These are phyloP conservation scores for Arctopsyche grandis DNA, from an alignment of 1,140 invertebrate species.

Conservation along the genomic window DNA sequence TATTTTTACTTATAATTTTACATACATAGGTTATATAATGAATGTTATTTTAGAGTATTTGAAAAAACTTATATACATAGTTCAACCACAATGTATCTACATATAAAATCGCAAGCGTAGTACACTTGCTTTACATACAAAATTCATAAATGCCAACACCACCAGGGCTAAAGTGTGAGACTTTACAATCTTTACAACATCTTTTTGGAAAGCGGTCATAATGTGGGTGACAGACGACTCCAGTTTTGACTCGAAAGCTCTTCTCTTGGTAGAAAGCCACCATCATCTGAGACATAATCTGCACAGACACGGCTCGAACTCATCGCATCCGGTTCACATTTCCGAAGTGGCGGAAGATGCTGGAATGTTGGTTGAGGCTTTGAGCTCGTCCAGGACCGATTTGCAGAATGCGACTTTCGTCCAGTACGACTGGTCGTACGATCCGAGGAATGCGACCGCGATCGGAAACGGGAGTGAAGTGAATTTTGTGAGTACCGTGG, in stretches of 20 bases:
- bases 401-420: constrained; percentile 40
- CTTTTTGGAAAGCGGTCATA: neutral
- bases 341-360: neutral
- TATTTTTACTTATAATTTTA: too few species aligned
- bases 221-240: neutral
- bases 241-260: neutral
- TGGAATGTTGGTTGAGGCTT: neutral
- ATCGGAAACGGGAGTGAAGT: constrained; percentile 13
- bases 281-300: neutral
- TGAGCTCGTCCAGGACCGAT: neutral
- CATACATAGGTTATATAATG: too few species aligned
- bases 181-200: neutral
- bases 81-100: too few species aligned
- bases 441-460: constrained; percentile 34
- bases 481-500: neutral
- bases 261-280: neutral
- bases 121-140: too few species aligned
- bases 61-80: too few species aligned
- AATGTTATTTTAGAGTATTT: too few species aligned
- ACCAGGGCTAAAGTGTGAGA: neutral
- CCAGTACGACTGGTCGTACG: constrained; percentile 46
- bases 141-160: constrained; percentile 15
- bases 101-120: too few species aligned
- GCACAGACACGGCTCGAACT: neutral
- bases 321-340: neutral